Conservation (phyloP, 2,113 vertebrate species). For the Opisthocomus hoazin region DNA sequence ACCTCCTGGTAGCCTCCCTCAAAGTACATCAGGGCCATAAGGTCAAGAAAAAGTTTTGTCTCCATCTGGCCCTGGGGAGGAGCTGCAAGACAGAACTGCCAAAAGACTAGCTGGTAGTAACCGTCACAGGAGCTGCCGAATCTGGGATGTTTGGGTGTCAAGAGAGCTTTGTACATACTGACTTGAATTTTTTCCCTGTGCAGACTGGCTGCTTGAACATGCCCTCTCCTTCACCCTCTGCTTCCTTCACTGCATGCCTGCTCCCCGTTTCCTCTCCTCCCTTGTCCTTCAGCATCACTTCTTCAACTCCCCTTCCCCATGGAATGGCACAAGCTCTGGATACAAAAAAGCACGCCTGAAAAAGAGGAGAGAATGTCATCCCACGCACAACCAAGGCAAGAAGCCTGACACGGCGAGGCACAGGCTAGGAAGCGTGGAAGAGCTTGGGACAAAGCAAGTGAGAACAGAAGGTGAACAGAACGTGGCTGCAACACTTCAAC, state of each 20-base stretch:
- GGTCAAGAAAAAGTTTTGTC: neutral
- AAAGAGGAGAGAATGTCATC: neutral
- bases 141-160: neutral
- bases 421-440: neutral
- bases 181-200: neutral
- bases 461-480: neutral
- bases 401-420: accelerated
- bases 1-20: neutral
- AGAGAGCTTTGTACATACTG: neutral
- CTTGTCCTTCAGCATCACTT: neutral
- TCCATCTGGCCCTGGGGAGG: neutral
- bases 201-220: neutral
- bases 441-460: neutral
- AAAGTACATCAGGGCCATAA: neutral
- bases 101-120: neutral
- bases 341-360: neutral
- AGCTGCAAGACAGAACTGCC: neutral
- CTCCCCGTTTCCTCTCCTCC: neutral
- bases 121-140: neutral
- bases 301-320: neutral
- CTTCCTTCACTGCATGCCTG: neutral
- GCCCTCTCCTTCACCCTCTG: neutral
- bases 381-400: neutral
- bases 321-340: neutral
- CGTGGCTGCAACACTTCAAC: neutral